Evolutionary conservation across 1,140 invertebrate species (phyloP), one percentile per base, ranked within the genome.

Genomic region (Drosophila ambigua): DNA sequence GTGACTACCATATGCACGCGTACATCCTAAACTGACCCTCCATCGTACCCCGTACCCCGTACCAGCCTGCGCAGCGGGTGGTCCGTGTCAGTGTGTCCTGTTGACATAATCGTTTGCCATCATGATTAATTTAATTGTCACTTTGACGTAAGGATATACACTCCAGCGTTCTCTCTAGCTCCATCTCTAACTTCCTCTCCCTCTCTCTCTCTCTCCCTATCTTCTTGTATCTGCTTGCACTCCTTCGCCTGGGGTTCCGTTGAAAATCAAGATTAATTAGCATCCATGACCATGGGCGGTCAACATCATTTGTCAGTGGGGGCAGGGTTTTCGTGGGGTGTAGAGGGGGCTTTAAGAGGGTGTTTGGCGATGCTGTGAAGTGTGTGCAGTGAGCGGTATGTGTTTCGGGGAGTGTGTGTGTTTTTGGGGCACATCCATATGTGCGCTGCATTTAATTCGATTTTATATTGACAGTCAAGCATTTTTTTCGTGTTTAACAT

Each of bases 61-160:
- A 7, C 7, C 31, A 4, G 3, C 31, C 31, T 35, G 9, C 35
- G 4, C 35, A 39, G 35, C 35, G 35, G 35, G 9, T 39, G 35
- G 39, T 69, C 46, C 45, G 44, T 62, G 52, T 44, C 46, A 41
- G 52, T 50, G 28, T 71, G 69, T 75, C 72, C 75, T 88, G 79
- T 88, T 88, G 84, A 88, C 79, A 88, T 88, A 89, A 88, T 88
- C 83, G 83, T 88, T 88, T 83, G 83, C 64, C 84, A 72, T 65
- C 82, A 67, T 88, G 83, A 88, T 88, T 88, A 88, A 88, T 88
- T 88, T 88, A 88, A 88, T 88, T 88, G 83, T 88, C 83, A 88
- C 79, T 88, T 88, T 89, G 79, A 88, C 76, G 76, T 66, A 78
- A 87, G 74, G 52, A 51, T 58, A 48, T 39, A 5, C 35, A 13